Evolutionary conservation across 2,797 vertebrate genomes (phyloP).

Genomic region (Ciconia nigra): DNA sequence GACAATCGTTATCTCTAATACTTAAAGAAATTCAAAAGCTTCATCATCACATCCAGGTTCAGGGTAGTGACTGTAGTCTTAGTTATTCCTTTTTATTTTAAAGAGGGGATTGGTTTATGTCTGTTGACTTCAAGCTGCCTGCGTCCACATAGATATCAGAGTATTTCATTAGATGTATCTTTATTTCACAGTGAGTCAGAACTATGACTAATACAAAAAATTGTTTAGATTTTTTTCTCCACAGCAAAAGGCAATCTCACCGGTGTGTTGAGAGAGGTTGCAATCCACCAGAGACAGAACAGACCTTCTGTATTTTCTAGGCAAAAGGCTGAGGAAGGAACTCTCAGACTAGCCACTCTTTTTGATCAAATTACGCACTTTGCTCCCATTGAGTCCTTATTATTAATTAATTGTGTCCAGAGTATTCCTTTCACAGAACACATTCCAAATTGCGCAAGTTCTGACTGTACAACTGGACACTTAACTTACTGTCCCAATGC

Average conservation of each 20-base stretch:
- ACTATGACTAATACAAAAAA: background rate
- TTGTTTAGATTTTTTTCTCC: background rate
- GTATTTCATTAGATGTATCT: background rate
- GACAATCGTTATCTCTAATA: background rate
- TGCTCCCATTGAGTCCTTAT: background rate
- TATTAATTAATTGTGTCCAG: background rate
- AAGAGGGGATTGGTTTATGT: background rate
- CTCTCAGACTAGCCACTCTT: background rate
- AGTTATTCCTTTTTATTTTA: background rate
- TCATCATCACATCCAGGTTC: background rate
- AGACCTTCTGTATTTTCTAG: background rate
- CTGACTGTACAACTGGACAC: background rate
- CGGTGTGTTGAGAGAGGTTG: background rate
- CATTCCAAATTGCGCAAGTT: background rate
- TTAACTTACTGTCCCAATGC: background rate
- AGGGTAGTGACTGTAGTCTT: background rate
- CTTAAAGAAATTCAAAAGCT: background rate
- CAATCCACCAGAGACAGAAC: background rate
- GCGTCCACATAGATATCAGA: background rate
- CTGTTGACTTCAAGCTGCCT: background rate
- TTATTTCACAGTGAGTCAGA: background rate
- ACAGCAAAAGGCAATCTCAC: background rate
- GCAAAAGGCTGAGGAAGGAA: background rate
- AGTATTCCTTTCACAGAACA: background rate
- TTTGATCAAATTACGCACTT: background rate